phyloP scores from a whole-genome alignment of 2,797 vertebrate species.

The Manis crassicaudata region DNA sequence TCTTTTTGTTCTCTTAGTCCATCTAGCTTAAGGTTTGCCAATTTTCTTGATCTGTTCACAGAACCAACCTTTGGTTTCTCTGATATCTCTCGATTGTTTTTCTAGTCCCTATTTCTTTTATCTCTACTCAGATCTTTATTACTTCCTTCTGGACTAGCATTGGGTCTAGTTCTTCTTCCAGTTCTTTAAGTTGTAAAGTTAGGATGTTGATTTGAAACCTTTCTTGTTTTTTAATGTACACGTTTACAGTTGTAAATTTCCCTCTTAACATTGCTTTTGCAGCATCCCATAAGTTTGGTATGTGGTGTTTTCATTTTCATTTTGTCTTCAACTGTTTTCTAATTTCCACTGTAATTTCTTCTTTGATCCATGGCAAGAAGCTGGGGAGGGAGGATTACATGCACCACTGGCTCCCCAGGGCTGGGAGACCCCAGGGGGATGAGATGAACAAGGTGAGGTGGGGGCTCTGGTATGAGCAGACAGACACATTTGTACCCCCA shows the following conservation, averaged over 20 bases:
- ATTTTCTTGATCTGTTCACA: background rate
- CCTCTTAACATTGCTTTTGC: background rate
- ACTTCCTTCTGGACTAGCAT: background rate
- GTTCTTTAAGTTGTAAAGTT: background rate
- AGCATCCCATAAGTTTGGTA: background rate
- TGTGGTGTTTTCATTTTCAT: background rate
- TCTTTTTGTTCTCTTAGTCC: background rate
- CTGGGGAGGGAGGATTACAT: background rate
- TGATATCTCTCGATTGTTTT: background rate
- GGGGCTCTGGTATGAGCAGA: background rate
- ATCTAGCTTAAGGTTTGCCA: background rate
- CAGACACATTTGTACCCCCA: background rate
- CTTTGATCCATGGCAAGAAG: background rate
- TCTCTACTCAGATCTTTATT: background rate
- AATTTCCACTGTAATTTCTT: background rate
- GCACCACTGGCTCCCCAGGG: background rate
- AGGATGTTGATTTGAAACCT: background rate
- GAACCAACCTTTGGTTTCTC: background rate
- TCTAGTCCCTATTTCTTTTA: background rate
- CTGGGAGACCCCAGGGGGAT: background rate
- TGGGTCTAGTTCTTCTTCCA: background rate
- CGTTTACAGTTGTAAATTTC: background rate
- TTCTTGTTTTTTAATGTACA: background rate
- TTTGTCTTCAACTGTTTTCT: background rate
- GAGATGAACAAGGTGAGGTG: background rate